Evolutionary conservation across 1,140 invertebrate genomes (phyloP).

Genomic region (Drosophila carrolli): DNA sequence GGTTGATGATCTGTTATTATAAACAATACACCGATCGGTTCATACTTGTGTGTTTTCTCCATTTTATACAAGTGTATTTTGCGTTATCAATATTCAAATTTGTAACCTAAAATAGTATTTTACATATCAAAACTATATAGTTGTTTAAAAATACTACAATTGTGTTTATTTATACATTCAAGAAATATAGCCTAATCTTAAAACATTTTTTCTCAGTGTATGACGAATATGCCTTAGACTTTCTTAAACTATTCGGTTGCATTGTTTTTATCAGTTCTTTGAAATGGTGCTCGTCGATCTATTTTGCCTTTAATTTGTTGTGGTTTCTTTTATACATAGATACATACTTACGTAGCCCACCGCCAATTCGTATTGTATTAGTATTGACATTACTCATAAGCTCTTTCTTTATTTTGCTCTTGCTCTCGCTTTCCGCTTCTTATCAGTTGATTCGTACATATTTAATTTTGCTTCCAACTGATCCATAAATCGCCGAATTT

Average conservation of each 20-base stretch:
- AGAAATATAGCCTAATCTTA: background rate
- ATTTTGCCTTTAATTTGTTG: conserved; percentile 44
- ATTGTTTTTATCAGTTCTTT: conserved; percentile 52
- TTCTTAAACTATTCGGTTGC: conserved; percentile 28
- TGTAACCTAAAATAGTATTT: too few species aligned
- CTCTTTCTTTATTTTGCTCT: conserved; percentile 24
- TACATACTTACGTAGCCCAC: conserved; percentile 6
- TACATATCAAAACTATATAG: too few species aligned
- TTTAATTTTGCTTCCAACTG: conserved; percentile 17
- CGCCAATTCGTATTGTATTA: conserved; percentile 8
- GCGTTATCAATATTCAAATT: background rate
- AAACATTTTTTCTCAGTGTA: conserved; percentile 1
- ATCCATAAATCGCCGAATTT: conserved; percentile 39
- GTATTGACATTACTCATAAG: conserved; percentile 16
- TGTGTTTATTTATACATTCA: too few species aligned
- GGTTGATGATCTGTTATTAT: too few species aligned
- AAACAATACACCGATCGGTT: too few species aligned
- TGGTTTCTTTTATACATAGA: conserved; percentile 29
- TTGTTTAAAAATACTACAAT: too few species aligned
- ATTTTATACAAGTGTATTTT: too few species aligned
- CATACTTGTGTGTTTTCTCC: too few species aligned
- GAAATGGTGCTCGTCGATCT: conserved; percentile 31
- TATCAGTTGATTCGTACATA: conserved; percentile 44
- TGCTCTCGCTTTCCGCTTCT: conserved; percentile 40
- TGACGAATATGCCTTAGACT: background rate